These are phyloP conservation scores for Neria commutata DNA, from an alignment of 2,888 invertebrate species.

Conservation along the genomic window DNA sequence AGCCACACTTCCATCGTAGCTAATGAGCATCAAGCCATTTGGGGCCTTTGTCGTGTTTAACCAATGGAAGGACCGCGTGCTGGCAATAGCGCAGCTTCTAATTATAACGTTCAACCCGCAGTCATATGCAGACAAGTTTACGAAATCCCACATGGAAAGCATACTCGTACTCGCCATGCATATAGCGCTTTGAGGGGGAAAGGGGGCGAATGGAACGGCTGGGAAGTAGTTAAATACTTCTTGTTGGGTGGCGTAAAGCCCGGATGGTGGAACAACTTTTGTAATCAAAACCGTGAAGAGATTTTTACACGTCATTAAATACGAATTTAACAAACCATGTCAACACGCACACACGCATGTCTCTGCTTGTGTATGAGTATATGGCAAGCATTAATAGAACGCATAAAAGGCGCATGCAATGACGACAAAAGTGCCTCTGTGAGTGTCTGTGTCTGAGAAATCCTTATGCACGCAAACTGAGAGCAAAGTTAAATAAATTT, in stretches of 20 bases:
- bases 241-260: constrained; percentile 37
- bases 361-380: no score
- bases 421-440: constrained; percentile 14
- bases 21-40: constrained; percentile 48
- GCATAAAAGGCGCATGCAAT: constrained; percentile 2
- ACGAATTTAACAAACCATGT: constrained; percentile 52
- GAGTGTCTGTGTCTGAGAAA: neutral
- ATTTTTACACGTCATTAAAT: constrained; percentile 55
- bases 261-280: constrained; percentile 26
- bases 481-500: neutral
- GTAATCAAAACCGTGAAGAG: constrained; percentile 54
- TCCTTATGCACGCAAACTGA: neutral
- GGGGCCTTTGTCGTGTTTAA: no score
- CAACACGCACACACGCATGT: constrained; percentile 29
- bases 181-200: no score
- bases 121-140: constrained; percentile 48
- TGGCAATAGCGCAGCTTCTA: neutral
- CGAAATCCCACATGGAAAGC: constrained; percentile 5
- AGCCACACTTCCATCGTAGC: constrained; percentile 25
- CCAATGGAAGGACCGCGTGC: no score
- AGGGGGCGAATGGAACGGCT: no score
- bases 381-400: neutral
- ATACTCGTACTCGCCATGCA: no score
- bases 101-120: no score
- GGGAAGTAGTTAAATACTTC: no score